Evolutionary conservation across 2,888 invertebrate species (phyloP), one percentile per base, ranked within the genome.

Genomic region (Liopterus haemorrhoidalis): DNA sequence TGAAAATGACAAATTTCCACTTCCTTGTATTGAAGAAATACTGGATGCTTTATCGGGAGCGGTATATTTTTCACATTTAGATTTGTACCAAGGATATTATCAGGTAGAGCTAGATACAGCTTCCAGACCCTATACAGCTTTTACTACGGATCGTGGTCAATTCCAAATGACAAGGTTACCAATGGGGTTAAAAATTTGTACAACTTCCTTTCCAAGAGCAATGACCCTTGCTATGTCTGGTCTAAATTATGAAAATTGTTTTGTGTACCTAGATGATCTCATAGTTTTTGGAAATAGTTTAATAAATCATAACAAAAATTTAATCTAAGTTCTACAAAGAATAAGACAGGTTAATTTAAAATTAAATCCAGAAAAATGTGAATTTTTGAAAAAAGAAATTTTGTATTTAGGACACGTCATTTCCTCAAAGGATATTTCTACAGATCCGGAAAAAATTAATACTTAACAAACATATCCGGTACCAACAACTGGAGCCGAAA

Each of bases 401-500:
- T 19, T 20, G 21, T 35, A 35, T 35, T 35, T 35, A 20, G 35
- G 35, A 6, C 21, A 21, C 5, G 11, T 35, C n/a, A 35, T 35
- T 11, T 35, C 35, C 19, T 12, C n/a, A 2, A 2, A 35, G 15
- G 35, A 12, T 20, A 20, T 35, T 35, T 21, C 19, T 21, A 20
- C 35, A 35, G 21, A 35, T 35, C 11, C 8, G 21, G 3, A 37
- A 37, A 37, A 37, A 14, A 37, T 37, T 24, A 25, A 37, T 24
- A 16, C 24, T 3, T 14, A 14, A 24, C 22, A 37, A 24, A 24
- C 22, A 9, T 14, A 24, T 37, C 9, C 4, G 8, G 25, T 47
- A 9, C 47, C 51, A 19, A 49, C 40, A 25, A 52, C 40, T 1
- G 8, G 12, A n/a, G 48, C 44, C 37, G 35, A 51, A 44, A 44